A percentile compares a stretch with the other conserved stretches of the same genome.
Conservation (phyloP, 2,797 vertebrate species). For the Emys orbicularis region DNA sequence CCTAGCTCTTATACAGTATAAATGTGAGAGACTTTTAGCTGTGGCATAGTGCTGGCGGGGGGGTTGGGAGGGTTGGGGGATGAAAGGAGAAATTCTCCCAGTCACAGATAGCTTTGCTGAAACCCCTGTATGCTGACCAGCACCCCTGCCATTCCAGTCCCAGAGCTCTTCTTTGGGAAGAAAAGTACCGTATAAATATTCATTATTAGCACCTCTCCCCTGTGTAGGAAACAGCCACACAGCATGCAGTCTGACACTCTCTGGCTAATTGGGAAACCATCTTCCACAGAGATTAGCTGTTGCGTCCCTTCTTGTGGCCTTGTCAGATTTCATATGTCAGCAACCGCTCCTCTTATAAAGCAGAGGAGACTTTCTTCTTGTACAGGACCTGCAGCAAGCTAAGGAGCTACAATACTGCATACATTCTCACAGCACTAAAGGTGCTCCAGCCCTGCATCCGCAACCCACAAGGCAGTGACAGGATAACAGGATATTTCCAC, state of each 20-base stretch:
- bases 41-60: fast-evolving
- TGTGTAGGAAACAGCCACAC: fast-evolving
- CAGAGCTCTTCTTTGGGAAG: fast-evolving
- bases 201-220: neutral
- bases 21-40: neutral
- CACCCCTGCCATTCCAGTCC: fast-evolving
- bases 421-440: neutral
- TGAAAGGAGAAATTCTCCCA: fast-evolving
- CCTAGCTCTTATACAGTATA: neutral
- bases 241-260: fast-evolving
- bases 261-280: neutral
- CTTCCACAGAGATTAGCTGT: neutral
- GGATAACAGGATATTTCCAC: fast-evolving
- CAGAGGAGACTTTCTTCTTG: fast-evolving
- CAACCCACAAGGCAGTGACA: fast-evolving
- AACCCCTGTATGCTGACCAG: fast-evolving
- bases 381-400: neutral
- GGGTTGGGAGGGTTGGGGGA: too few species aligned
- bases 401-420: neutral
- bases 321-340: neutral
- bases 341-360: neutral
- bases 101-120: fast-evolving
- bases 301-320: neutral
- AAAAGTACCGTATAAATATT: neutral
- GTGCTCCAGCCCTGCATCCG: fast-evolving